These are phyloP conservation scores for Nicator chloris DNA, from an alignment of 2,113 vertebrate species.

Conservation along the genomic window DNA sequence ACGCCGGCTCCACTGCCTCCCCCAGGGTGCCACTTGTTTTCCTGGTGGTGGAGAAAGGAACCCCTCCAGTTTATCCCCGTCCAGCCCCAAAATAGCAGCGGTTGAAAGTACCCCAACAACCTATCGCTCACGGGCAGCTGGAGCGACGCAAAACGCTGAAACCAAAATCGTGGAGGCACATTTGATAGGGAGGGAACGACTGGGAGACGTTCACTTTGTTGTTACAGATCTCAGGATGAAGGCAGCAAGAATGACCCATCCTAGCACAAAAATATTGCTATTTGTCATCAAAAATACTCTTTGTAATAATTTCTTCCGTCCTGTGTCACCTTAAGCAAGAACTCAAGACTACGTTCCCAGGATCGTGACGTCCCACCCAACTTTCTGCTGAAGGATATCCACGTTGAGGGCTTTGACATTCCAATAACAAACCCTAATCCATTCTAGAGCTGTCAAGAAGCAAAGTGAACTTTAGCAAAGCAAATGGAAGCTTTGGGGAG, in stretches of 20 bases:
- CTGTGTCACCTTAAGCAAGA: background rate
- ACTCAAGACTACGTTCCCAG: background rate
- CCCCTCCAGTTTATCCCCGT: background rate
- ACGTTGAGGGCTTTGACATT: background rate
- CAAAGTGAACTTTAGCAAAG: background rate
- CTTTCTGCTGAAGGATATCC: background rate
- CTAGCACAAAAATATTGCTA: background rate
- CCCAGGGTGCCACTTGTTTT: background rate
- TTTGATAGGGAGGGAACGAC: background rate
- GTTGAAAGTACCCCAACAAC: background rate
- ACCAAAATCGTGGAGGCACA: background rate
- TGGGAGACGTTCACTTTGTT: rapidly evolving
- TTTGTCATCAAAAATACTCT: background rate
- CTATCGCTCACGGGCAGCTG: background rate
- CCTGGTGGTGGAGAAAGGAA: background rate
- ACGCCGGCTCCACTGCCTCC: background rate
- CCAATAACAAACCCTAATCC: background rate
- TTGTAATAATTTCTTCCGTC: background rate
- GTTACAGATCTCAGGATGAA: background rate
- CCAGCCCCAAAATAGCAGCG: background rate
- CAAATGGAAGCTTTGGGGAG: background rate
- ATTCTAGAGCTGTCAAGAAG: background rate
- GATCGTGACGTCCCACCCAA: background rate
- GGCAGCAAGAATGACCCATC: background rate
- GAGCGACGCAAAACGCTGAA: background rate